Percentiles rank a stretch among this genome's conserved stretches.
Evolutionary conservation across 2,888 invertebrate genomes (phyloP).

Genomic region (Latrodectus hesperus): DNA sequence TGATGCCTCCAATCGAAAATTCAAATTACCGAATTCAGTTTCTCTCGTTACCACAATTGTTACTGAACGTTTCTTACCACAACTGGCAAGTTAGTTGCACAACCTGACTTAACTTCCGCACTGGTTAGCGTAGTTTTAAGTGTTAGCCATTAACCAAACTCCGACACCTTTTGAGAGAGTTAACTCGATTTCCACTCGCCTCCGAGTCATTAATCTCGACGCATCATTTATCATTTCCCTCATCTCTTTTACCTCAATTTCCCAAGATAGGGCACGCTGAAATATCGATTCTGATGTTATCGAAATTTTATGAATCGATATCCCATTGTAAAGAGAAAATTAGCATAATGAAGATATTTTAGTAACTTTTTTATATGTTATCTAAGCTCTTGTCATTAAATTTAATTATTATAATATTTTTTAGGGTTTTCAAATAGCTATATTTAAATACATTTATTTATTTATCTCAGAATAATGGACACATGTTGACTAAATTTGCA

Average conservation of each 20-base stretch:
- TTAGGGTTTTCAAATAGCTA: no score
- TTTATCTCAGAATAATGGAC: no score
- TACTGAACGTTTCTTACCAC: background rate
- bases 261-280: background rate
- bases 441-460: no score
- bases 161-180: background rate
- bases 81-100: background rate
- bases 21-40: background rate
- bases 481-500: no score
- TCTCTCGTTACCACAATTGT: background rate
- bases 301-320: background rate
- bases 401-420: no score
- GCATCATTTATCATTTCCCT: constrained; percentile 25
- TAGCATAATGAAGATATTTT: background rate
- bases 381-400: no score
- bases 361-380: no score
- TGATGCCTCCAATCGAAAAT: background rate
- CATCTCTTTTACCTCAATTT: background rate
- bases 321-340: background rate
- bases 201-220: constrained; percentile 31
- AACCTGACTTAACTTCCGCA: background rate
- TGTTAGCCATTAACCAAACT: background rate
- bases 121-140: background rate
- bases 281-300: background rate
- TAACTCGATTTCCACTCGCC: constrained; percentile 26